A percentile compares a stretch with the other conserved stretches of the same genome.
Conservation (phyloP, 2,113 vertebrate genomes). For the Osmerus eperlanus region DNA sequence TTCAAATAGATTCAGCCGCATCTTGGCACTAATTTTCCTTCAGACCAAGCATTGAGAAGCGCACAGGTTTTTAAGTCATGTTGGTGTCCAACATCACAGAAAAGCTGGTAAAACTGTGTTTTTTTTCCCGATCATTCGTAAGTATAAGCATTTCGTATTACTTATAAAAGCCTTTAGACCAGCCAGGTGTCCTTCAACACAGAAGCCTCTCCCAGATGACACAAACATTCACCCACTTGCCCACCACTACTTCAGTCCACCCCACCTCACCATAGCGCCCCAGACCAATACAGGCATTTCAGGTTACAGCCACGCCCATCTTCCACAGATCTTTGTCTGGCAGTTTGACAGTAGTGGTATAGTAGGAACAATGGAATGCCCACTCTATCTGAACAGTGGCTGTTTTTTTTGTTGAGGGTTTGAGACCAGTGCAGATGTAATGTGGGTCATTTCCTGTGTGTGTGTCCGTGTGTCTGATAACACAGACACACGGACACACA, state of each 20-base stretch:
- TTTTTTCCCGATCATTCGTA: too few species aligned
- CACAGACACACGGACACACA: not conserved
- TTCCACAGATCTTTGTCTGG: not conserved
- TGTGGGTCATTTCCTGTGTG: slow-evolving; percentile 52
- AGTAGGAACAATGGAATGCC: not conserved
- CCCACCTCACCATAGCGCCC: slow-evolving; percentile 13
- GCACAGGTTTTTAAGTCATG: too few species aligned
- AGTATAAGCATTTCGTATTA: too few species aligned
- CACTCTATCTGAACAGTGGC: slow-evolving; percentile 30
- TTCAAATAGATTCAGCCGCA: too few species aligned
- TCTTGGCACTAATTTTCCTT: too few species aligned
- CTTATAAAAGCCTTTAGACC: not conserved
- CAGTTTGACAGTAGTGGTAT: slow-evolving; percentile 5
- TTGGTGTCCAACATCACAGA: too few species aligned
- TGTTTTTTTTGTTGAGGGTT: slow-evolving; percentile 52
- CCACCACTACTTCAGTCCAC: slow-evolving; percentile 19
- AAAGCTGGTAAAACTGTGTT: too few species aligned
- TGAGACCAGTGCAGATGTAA: slow-evolving; percentile 47
- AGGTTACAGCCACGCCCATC: slow-evolving; percentile 48
- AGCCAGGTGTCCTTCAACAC: not conserved
- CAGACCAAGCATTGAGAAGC: too few species aligned
- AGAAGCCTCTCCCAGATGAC: not conserved
- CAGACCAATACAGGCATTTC: slow-evolving; percentile 33
- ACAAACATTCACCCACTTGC: not conserved
- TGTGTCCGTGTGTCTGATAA: slow-evolving; percentile 1